Base-by-base conservation (phyloP, 2,113 vertebrate species). In the Lepidothrix coronata region DNA sequence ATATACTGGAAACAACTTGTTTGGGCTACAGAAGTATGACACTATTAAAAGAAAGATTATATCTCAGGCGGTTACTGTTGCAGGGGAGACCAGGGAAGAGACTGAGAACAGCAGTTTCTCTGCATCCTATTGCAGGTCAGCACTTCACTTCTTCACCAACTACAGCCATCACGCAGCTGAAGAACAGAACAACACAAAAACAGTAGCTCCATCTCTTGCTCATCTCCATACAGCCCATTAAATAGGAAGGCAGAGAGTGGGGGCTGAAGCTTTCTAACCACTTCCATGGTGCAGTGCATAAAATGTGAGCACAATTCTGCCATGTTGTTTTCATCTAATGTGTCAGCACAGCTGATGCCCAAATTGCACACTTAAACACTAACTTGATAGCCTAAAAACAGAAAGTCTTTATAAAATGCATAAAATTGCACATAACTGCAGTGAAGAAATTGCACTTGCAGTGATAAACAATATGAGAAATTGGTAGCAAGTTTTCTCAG, bases 31-130 rank as follows among this genome's bases (percentile, higher is more conserved):
- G 33, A 82, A 27, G 31, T 48, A n/a, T 1, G 52, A 57, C 27
- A n/a, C 19, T 25, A 8, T 55, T n/a, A 44, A 44, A 76, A 72
- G 35, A 23, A 49, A 77, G 19, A 6, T 5, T 44, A 87, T 3
- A 51, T 24, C 76, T 57, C 41, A 44, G 49, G 31, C 6, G 3
- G 5, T 23, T 41, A 13, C 1, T 3, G 0, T 2, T 52, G n/a
- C 57, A 43, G 28, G 22, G 71, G 31, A 16, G 44, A 24, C 8
- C 20, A 12, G n/a, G 33, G 33, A 91, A 58, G 58, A 80, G 3
- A 27, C 5, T 15, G 20, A 78, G 28, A 89, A 41, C 19, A 46
- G 78, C 48, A 59, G n/a, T 19, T 78, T 63, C 55, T 91, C 77
- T 58, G 48, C 48, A 31, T 27, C 48, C 35, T 46, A 1, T 5